Evolutionary conservation across 2,797 vertebrate species (phyloP).

Genomic region (Astyanax mexicanus): DNA sequence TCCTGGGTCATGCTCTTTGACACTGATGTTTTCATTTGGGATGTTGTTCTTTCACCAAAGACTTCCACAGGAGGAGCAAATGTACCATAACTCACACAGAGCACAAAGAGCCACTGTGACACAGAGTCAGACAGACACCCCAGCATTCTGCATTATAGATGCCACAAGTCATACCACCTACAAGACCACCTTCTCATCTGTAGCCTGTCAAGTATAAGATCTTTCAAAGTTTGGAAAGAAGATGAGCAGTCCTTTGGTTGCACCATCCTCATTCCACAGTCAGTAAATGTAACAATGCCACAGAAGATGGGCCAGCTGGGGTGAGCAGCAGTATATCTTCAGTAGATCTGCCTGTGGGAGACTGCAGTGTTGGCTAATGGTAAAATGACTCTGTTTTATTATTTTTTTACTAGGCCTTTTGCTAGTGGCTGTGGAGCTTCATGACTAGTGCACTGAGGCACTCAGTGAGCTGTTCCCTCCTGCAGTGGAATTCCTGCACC

Average conservation of each 20-base stretch:
- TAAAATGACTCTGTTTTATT: constrained; percentile 57
- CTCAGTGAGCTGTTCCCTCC: constrained; percentile 45
- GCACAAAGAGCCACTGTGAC: constrained; percentile 39
- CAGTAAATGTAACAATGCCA: no score
- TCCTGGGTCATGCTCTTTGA: not conserved
- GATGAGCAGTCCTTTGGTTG: no score
- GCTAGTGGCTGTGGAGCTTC: constrained; percentile 61
- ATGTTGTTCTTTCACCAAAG: constrained; percentile 8
- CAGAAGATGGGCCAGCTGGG: no score
- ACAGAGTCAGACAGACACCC: constrained; percentile 13
- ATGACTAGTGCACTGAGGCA: constrained; percentile 60
- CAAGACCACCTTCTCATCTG: no score
- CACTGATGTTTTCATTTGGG: constrained; percentile 27
- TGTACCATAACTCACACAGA: constrained; percentile 7
- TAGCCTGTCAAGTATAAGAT: no score
- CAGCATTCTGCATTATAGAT: constrained; percentile 30
- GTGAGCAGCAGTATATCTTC: no score
- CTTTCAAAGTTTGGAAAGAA: no score
- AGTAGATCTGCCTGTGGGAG: no score
- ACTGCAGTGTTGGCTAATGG: constrained; percentile 36
- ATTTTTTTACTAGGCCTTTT: constrained; percentile 62
- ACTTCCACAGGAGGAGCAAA: constrained; percentile 22
- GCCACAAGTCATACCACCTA: no score
- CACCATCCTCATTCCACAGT: no score
- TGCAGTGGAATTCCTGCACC: constrained; percentile 41